phyloP scores from a whole-genome alignment of 2,797 vertebrate species.

The Xiphophorus birchmanni region DNA sequence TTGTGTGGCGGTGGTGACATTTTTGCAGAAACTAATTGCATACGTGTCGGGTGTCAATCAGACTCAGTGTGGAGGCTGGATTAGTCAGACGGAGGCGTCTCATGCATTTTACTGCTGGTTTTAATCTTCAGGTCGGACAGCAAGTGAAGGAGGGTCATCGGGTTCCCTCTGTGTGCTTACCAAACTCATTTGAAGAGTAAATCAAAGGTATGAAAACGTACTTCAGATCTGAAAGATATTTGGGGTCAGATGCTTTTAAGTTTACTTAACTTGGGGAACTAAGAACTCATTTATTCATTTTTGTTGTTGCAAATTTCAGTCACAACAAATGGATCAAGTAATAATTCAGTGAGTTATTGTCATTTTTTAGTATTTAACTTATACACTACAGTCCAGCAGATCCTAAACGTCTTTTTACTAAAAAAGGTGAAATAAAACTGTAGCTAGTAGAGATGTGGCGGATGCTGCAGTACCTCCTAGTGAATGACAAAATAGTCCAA shows the following conservation, averaged over 20 bases:
- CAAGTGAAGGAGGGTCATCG: slow-evolving; percentile 23
- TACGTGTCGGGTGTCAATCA: slow-evolving; percentile 48
- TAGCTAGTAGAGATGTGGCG: neutral
- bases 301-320: neutral
- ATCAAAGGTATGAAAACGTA: neutral
- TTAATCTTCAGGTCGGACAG: slow-evolving; percentile 36
- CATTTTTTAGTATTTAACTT: neutral
- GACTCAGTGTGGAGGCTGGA: slow-evolving; percentile 47
- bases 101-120: slow-evolving; percentile 43
- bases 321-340: neutral
- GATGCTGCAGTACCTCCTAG: neutral
- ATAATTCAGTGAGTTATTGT: neutral
- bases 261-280: neutral
- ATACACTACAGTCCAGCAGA: neutral
- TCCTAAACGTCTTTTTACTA: neutral
- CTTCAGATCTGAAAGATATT: neutral
- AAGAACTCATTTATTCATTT: neutral
- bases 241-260: neutral
- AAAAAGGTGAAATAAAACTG: neutral
- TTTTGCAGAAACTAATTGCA: slow-evolving; percentile 24
- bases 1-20: slow-evolving; percentile 5
- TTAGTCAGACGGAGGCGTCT: slow-evolving; percentile 39
- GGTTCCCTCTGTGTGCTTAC: slow-evolving; percentile 2
- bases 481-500: neutral
- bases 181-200: neutral